Evolutionary conservation across 2,113 vertebrate genomes (phyloP).

Genomic region (human): DNA sequence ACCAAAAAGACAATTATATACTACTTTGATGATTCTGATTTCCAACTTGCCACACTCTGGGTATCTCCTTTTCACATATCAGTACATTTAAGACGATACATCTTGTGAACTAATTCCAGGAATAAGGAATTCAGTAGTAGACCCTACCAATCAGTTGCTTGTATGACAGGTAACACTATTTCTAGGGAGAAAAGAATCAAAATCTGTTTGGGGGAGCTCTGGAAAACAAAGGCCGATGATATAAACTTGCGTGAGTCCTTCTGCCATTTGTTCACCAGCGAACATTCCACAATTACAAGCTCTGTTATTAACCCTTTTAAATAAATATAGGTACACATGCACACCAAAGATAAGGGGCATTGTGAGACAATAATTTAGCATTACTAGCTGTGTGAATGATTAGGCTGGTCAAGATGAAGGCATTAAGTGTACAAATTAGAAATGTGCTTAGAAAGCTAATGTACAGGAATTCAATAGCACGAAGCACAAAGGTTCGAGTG

Average conservation of each 20-base stretch:
- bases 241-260: neutral
- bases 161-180: neutral
- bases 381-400: slow-evolving; percentile 45
- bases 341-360: slow-evolving; percentile 67
- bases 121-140: slow-evolving; percentile 22
- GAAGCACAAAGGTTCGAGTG: slow-evolving; percentile 55
- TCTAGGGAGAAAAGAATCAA: neutral
- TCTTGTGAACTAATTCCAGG: neutral
- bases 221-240: neutral
- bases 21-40: slow-evolving; percentile 52
- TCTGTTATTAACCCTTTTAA: slow-evolving; percentile 57
- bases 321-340: slow-evolving; percentile 40
- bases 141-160: neutral
- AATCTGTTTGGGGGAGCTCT: slow-evolving; percentile 3
- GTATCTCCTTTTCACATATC: neutral
- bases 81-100: neutral
- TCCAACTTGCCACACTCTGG: slow-evolving; percentile 14
- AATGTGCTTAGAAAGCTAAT: slow-evolving; percentile 74
- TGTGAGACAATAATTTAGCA: neutral
- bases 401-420: slow-evolving; percentile 61
- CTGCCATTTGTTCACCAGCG: slow-evolving; percentile 34
- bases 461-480: slow-evolving; percentile 67
- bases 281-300: slow-evolving; percentile 43
- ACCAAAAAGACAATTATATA: slow-evolving; percentile 55
- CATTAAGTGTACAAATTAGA: slow-evolving; percentile 61